Evolutionary conservation across 2,113 vertebrate species (phyloP), one percentile per base, ranked within the genome.

Genomic region (Toxostoma redivivum): DNA sequence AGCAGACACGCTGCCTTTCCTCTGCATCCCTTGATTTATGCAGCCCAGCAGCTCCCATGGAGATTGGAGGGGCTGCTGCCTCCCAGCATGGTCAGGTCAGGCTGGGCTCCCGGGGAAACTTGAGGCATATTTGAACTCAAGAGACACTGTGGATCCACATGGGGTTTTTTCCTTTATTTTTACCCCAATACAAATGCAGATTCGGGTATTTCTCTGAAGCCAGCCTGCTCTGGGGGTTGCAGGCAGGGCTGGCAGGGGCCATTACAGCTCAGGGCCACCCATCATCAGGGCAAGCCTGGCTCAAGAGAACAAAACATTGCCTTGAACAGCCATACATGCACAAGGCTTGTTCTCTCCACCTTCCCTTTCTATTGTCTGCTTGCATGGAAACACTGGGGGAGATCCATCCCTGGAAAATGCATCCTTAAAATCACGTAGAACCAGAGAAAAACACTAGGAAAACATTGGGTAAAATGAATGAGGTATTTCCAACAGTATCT

Each of bases 151-250:
- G 28, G 31, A 83, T 47, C 50, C 27, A 21, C 21, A 1, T 1
- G 28, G 44, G 16, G 3, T 0, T 5, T 11, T 33, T 54, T 40
- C 7, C 48, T 62, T 30, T 17, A 21, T 57, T 76, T 86, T 37
- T 35, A 2, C 28, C 22, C 27, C 12, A 25, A 7, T 37, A 31
- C 37, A 19, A 73, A 70, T 42, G 11, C 54, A 62, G 33, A 53
- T 5, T 35, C 38, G 15, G 45, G 40, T 23, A 30, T 4, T n/a
- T 47, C 51, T 58, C 65, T 78, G 44, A 51, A 40, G 40, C 42
- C 57, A 45, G 9, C 14, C 8, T 0, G 0, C 30, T 54, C 66
- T 42, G 33, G 4, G 28, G 58, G 35, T n/a, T n/a, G n/a, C n/a
- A 15, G 61, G 30, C 28, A 24, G 24, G 60, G 40, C 73, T 62